Percentiles rank a stretch among this genome's conserved stretches.
Evolutionary conservation across 2,797 vertebrate genomes (phyloP).

Genomic region (Ara ararauna): DNA sequence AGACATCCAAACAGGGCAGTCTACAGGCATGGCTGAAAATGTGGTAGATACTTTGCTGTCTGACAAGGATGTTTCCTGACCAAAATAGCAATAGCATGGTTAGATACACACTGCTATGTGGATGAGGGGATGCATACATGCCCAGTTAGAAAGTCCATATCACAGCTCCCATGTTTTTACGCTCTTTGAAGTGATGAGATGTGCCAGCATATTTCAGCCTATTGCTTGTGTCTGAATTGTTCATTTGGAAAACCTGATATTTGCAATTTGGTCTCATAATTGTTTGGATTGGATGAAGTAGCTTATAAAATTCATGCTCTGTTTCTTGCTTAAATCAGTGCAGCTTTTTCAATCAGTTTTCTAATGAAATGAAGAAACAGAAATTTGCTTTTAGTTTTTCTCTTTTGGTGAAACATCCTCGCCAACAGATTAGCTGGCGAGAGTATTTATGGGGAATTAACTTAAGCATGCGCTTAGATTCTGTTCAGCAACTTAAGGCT

Average conservation of each 20-base stretch:
- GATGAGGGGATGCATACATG: background rate
- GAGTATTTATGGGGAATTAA: background rate
- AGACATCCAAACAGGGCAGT: background rate
- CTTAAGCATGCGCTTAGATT: background rate
- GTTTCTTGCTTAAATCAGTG: slow-evolving; percentile 21
- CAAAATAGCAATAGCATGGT: background rate
- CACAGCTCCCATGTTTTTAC: background rate
- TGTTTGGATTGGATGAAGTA: slow-evolving; percentile 27
- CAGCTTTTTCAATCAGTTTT: slow-evolving; percentile 27
- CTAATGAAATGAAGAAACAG: slow-evolving; percentile 9
- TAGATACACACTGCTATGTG: background rate
- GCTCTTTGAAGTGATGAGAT: background rate
- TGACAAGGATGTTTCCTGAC: background rate
- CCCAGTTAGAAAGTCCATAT: background rate
- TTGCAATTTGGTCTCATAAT: slow-evolving; percentile 12
- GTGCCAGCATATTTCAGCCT: background rate
- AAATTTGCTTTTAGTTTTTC: slow-evolving; percentile 18
- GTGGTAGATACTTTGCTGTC: background rate
- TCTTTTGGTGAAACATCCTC: background rate
- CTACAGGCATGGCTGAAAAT: background rate
- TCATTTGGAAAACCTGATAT: slow-evolving; percentile 46
- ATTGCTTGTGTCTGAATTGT: slow-evolving; percentile 11
- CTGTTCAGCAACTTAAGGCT: background rate
- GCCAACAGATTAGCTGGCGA: background rate
- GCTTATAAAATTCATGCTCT: background rate